A percentile compares a stretch with the other conserved stretches of the same genome.
phyloP scores from a whole-genome alignment of 2,888 invertebrate genomes.

The Pristionchus japonicus region DNA sequence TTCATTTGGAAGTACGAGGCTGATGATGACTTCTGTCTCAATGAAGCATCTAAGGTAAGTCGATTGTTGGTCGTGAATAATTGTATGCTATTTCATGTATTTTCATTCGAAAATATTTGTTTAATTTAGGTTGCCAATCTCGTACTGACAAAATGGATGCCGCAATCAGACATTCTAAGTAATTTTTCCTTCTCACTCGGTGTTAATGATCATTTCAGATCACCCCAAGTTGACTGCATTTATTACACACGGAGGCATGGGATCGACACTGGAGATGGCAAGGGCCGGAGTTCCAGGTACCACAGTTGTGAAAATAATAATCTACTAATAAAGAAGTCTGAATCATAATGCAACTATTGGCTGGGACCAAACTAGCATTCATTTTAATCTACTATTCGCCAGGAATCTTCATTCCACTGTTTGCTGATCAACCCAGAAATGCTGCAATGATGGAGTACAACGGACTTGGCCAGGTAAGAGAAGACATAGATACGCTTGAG shows the following conservation, averaged over 20 bases:
- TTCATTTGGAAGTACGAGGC: background rate
- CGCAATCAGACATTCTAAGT: background rate
- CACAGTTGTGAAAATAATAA: background rate
- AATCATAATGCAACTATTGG: background rate
- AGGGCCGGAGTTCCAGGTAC: background rate
- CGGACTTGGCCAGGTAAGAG: background rate
- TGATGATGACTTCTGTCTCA: background rate
- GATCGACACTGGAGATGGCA: background rate
- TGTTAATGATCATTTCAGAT: background rate
- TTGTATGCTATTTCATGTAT: too few relatives aligned
- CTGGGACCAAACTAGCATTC: too few relatives aligned
- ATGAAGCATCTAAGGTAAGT: background rate
- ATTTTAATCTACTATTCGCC: background rate
- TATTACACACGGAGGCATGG: constrained; percentile 2
- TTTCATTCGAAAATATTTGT: background rate
- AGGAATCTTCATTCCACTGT: background rate
- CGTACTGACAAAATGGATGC: constrained; percentile 19
- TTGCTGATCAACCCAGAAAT: background rate
- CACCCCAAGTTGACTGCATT: background rate
- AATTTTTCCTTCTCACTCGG: background rate
- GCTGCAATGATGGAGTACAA: background rate
- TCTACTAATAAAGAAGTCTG: background rate
- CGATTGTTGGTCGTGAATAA: background rate
- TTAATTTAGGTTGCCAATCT: background rate
- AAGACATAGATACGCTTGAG: too few relatives aligned